phyloP scores from a whole-genome alignment of 1,140 invertebrate species.

The Bicyclus anynana region DNA sequence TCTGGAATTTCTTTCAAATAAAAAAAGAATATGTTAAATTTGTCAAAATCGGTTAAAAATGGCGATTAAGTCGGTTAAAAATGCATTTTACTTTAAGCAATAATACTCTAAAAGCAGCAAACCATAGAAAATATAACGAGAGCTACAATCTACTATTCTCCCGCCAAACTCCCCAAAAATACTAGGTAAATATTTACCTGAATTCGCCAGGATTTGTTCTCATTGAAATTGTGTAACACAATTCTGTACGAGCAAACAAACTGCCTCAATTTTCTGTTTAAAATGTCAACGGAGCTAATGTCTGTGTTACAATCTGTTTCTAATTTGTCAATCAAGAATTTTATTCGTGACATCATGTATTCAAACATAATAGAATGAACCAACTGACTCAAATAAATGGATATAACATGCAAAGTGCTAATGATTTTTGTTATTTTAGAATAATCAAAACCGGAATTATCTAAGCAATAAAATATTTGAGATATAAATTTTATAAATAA shows the following conservation, averaged over 20 bases:
- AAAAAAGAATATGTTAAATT: no score
- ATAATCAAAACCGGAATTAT: no score
- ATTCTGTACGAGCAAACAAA: not conserved
- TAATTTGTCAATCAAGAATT: not conserved
- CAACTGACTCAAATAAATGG: not conserved
- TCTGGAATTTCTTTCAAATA: no score
- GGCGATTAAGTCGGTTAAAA: no score
- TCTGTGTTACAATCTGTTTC: not conserved
- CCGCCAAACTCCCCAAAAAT: not conserved
- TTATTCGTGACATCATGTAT: not conserved
- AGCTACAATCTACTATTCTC: no score
- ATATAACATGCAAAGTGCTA: not conserved
- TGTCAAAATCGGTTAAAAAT: no score
- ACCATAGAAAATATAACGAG: no score
- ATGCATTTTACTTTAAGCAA: no score
- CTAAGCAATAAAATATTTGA: not conserved
- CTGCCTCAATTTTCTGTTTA: not conserved
- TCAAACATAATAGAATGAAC: not conserved
- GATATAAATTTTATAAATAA: not conserved
- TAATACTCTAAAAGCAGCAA: no score
- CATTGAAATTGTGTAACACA: not conserved
- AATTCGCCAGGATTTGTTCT: not conserved
- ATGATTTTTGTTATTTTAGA: not conserved
- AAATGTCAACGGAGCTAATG: not conserved
- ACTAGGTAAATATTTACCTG: not conserved